Evolutionary conservation across 2,888 invertebrate species (phyloP), one percentile per base, ranked within the genome.

Genomic region (Drosophila vallismaia): DNA sequence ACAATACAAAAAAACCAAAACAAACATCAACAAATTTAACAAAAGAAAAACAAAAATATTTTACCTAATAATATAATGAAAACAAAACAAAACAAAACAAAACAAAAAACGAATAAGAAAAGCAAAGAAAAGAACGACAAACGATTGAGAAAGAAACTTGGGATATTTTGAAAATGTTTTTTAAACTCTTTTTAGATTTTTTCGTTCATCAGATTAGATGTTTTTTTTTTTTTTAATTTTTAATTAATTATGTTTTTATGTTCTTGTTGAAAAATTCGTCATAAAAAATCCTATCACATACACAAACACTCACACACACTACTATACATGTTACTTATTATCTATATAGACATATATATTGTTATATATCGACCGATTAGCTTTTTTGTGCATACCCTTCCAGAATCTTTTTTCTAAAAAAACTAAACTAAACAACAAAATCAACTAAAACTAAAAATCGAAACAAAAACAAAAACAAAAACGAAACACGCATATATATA

Each of bases 341-440:
- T 81, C 87, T 87, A 86, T 71, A 86, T 86, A 80, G 75, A 49
- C 68, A 60, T 84, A 77, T 68, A 70, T 86, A 83, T 75, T 87
- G 80, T 87, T 81, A 87, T 75, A 78, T 75, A 78, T 75, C 76
- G 67, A 84, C 64, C 76, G 66, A 81, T 76, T 85, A 81, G 75
- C 79, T 75, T 77, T 83, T 79, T 82, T 82, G 82, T 81, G 85
- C 82, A 81, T 68, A 85, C 79, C 86, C 87, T 84, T 81, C 74
- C 79, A 82, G 51, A 76, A 71, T 77, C 71, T 80, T 77, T 76
- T 79, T 76, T 38, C 46, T 51, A 55, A 69, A 54, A 52, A 63
- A 55, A 63, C 46, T 42, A 50, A 42, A 48, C 57, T 19, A 19
- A 19, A 19, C 19, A 19, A 19, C 19, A 19, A 19, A 19, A 19